Evolutionary conservation across 2,888 invertebrate species (phyloP).

Genomic region (Tachina grossa): DNA sequence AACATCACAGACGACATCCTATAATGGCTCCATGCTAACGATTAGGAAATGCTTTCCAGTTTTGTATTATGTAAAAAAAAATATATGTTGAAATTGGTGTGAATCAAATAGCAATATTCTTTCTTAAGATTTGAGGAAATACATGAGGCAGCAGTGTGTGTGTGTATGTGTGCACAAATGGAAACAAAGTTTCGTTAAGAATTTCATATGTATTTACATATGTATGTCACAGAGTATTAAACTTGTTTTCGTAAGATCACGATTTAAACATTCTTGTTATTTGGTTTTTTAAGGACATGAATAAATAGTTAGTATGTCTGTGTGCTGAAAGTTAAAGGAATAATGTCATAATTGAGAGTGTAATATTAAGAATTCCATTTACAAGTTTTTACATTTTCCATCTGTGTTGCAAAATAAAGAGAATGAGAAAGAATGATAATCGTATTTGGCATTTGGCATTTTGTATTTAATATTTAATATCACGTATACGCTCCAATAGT

Average conservation of each 20-base stretch:
- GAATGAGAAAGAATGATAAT: not conserved
- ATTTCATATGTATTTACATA: no score
- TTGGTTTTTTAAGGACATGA: no score
- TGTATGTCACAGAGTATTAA: no score
- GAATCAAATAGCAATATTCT: not conserved
- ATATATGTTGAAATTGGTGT: not conserved
- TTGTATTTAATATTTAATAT: conserved; percentile 28
- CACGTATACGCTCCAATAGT: conserved; percentile 34
- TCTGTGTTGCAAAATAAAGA: not conserved
- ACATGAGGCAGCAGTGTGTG: no score
- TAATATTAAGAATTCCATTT: no score
- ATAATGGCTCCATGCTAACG: not conserved
- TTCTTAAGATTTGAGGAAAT: no score
- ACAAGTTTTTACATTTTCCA: not conserved
- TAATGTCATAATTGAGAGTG: no score
- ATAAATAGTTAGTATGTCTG: no score
- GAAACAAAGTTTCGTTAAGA: no score
- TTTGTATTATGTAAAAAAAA: not conserved
- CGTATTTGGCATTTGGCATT: conserved; percentile 10
- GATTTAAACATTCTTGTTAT: no score
- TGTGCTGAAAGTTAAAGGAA: no score
- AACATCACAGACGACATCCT: not conserved
- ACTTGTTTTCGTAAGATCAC: not conserved
- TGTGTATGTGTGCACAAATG: no score
- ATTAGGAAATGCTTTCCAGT: not conserved